phyloP scores from a whole-genome alignment of 2,797 vertebrate genomes.

The Clarias platycephalus region DNA sequence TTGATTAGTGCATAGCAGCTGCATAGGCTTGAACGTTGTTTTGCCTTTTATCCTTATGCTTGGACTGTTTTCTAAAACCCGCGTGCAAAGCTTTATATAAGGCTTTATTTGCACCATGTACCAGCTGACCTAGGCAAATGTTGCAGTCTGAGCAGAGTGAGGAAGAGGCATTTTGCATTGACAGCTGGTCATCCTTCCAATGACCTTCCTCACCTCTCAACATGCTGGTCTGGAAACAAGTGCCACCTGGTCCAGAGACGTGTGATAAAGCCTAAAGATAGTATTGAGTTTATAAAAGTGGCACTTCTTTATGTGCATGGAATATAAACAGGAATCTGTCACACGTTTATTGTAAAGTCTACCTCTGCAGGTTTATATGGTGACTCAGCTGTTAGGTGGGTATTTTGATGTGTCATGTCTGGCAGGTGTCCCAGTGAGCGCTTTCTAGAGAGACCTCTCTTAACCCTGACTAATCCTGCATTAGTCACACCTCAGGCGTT shows the following conservation, averaged over 20 bases:
- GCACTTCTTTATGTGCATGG: constrained; percentile 19
- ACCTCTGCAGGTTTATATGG: not conserved
- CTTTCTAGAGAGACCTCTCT: too few relatives aligned
- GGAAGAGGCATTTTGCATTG: constrained; percentile 26
- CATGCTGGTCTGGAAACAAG: constrained; percentile 22
- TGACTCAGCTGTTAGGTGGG: constrained; percentile 31
- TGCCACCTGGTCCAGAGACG: constrained; percentile 44
- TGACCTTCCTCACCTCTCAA: constrained; percentile 45
- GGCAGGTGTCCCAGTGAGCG: not conserved
- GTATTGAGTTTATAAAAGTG: constrained; percentile 20
- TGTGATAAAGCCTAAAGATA: constrained; percentile 39
- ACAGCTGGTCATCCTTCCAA: constrained; percentile 39
- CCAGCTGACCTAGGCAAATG: constrained; percentile 38
- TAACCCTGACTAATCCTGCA: not conserved
- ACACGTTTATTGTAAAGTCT: not conserved
- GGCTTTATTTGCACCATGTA: constrained; percentile 6
- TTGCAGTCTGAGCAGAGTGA: constrained; percentile 18
- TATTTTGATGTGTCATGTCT: not conserved
- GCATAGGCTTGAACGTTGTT: not conserved
- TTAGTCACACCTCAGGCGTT: not conserved
- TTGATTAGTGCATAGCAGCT: not conserved
- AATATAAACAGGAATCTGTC: not conserved
- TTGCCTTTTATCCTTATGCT: not conserved
- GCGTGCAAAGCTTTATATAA: not conserved
- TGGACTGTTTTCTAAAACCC: constrained; percentile 1